A percentile compares a stretch with the other conserved stretches of the same genome.
These are phyloP conservation scores for Coregonus sp. DNA, from an alignment of 2,797 vertebrate genomes.

Conservation along the genomic window DNA sequence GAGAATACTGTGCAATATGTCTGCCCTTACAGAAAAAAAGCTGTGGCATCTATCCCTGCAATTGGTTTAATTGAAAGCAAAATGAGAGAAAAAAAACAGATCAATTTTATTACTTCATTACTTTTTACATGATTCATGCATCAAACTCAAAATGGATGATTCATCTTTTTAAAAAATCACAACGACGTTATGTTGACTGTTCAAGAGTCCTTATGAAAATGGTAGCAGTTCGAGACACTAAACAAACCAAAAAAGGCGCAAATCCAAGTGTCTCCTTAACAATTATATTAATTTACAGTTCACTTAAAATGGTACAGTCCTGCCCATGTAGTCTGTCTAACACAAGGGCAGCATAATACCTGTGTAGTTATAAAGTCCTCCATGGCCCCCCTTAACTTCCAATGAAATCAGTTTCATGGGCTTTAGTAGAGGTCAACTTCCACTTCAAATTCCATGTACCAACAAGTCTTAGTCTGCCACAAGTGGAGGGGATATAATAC, in stretches of 20 bases:
- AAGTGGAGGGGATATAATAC: conserved; percentile 63
- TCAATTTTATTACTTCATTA: conserved; percentile 28
- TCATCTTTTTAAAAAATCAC: conserved; percentile 29
- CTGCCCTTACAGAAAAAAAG: conserved; percentile 84
- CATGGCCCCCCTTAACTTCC: conserved; percentile 43
- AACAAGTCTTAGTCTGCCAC: conserved; percentile 69
- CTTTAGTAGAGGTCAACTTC: conserved; percentile 54
- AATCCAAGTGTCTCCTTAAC: conserved; percentile 67
- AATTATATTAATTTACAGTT: conserved; percentile 76
- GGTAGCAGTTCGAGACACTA: conserved; percentile 63
- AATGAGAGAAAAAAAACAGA: conserved; percentile 38
- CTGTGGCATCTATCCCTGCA: conserved; percentile 89
- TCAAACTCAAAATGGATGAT: conserved; percentile 21
- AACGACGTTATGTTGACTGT: conserved; percentile 38
- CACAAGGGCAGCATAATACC: conserved; percentile 65
- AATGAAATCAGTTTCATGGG: conserved; percentile 67
- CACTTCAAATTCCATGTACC: conserved; percentile 56
- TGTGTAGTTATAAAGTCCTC: conserved; percentile 53
- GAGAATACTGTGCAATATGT: conserved; percentile 85
- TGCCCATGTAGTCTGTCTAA: conserved; percentile 60
- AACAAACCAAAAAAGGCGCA: conserved; percentile 45
- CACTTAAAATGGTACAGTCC: conserved; percentile 73
- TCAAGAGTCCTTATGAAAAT: conserved; percentile 57
- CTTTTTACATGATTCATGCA: conserved; percentile 52
- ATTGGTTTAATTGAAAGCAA: conserved; percentile 78